Base-by-base conservation (phyloP, 2,888 invertebrate genomes). In the Ametastegia equiseti region DNA sequence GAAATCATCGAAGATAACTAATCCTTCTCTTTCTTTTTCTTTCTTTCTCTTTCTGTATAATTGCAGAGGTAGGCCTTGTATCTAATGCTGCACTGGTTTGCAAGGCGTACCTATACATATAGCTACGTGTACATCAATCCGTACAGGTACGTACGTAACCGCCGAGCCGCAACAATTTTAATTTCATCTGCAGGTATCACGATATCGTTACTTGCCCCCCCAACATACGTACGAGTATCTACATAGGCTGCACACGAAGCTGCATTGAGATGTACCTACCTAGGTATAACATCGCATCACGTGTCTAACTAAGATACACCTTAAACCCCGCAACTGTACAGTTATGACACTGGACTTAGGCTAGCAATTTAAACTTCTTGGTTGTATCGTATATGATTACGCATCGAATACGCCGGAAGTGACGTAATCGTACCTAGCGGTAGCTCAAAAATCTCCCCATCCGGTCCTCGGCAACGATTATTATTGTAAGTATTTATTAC, bases 361-460 rank as follows among this genome's bases (percentile, higher is more conserved):
- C 11, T 23, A 75, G 75, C 50, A 27, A 50, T 54, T 75, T 19
- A 54, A 50, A 75, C 33, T 15, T 36, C 75, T 50, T 36, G 13
- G 27, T 45, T 36, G 45, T 7, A 45, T 11, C n/a, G n/a, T n/a
- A 27, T 71, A 71, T 73, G 73, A 73, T 73, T 73, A 30, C 45
- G 47, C 75, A 30, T 54, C 75, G 36, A 33, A 54, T 30, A 33
- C 50, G 36, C 75, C 75, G 75, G 75, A 75, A 75, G 54, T 54
- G 54, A 75, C 75, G 75, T 54, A 54, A 54, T 50, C 33, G 36
- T n/a, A 54, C 23, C 75, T 50, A 75, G 75, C 71, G 71, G 45
- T 33, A 75, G 54, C 50, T 36, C 13, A 33, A 36, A 23, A n/a
- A n/a, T 33, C 75, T 54, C 11, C 33, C 45, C 75, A 33, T 75